A percentile compares a stretch with the other conserved stretches of the same genome.
Evolutionary conservation across 2,888 invertebrate genomes (phyloP).

Genomic region (Apotomis capreana): DNA sequence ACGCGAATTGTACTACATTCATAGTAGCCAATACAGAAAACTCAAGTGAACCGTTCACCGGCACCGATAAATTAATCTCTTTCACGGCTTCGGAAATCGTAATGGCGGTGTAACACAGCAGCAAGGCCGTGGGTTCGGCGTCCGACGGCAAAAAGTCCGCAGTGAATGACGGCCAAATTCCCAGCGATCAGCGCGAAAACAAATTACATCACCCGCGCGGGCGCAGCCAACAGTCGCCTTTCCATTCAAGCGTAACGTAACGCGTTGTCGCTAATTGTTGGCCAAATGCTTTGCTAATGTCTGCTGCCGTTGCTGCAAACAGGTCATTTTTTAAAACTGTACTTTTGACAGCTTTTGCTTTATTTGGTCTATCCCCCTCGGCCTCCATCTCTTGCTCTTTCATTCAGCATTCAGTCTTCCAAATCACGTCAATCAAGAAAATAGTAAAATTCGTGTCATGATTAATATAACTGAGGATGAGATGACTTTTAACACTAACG

Average conservation of each 20-base stretch:
- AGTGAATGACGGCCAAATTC: constrained; percentile 76
- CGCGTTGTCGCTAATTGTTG: constrained; percentile 46
- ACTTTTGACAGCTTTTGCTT: not conserved
- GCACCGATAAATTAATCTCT: constrained; percentile 22
- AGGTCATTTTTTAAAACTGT: not conserved
- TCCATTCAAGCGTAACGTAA: constrained; percentile 49
- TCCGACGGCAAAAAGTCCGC: constrained; percentile 68
- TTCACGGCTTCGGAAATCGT: constrained; percentile 33
- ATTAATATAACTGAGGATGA: too few relatives aligned
- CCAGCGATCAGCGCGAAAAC: constrained; percentile 65
- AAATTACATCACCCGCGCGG: constrained; percentile 62
- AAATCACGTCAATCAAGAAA: too few relatives aligned
- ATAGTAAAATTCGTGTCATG: too few relatives aligned
- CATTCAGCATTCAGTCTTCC: too few relatives aligned
- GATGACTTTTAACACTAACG: not conserved
- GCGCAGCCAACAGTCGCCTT: constrained; percentile 52
- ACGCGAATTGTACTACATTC: too few relatives aligned
- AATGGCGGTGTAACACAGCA: constrained; percentile 45
- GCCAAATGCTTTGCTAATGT: constrained; percentile 39
- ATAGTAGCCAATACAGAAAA: not conserved
- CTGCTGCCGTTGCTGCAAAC: not conserved
- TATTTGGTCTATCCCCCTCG: too few relatives aligned
- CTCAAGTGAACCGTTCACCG: constrained; percentile 12
- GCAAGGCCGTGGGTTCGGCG: constrained; percentile 78
- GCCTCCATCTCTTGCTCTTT: too few relatives aligned